phyloP scores from a whole-genome alignment of 2,113 vertebrate species.

The Callipepla squamata region DNA sequence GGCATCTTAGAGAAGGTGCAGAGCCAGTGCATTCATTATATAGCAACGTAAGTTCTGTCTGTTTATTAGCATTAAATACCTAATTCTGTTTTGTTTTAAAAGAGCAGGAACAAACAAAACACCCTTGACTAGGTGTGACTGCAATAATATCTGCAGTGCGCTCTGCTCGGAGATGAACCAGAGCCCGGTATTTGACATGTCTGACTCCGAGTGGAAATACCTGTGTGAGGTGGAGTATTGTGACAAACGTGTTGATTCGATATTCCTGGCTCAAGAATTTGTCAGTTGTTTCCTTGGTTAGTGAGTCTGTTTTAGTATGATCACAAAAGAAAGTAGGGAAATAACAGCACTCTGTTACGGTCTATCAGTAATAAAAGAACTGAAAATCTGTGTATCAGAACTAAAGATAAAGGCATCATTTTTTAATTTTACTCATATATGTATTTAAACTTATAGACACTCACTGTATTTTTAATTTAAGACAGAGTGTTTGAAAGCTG shows the following conservation, averaged over 20 bases:
- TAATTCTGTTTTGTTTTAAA: neutral
- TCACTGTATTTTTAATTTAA: neutral
- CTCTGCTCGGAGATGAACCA: constrained; percentile 45
- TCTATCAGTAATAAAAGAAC: neutral
- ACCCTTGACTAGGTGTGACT: neutral
- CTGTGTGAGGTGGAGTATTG: constrained; percentile 21
- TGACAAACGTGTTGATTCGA: neutral
- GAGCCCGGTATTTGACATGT: neutral
- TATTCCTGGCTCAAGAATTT: neutral
- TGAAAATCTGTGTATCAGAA: neutral
- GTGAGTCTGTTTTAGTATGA: neutral
- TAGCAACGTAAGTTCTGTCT: neutral
- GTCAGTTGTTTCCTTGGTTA: neutral
- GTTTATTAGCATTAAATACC: neutral
- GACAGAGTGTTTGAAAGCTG: neutral
- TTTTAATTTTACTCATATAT: too few species aligned
- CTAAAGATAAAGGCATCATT: neutral
- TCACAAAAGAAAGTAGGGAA: neutral
- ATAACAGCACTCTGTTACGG: neutral
- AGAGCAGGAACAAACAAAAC: neutral
- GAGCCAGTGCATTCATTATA: neutral
- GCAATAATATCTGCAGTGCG: neutral
- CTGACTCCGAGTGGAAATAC: neutral
- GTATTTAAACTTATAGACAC: neutral
- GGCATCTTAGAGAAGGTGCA: neutral